Evolutionary conservation across 2,797 vertebrate species (phyloP).

Genomic region (Discoglossus pictus): DNA sequence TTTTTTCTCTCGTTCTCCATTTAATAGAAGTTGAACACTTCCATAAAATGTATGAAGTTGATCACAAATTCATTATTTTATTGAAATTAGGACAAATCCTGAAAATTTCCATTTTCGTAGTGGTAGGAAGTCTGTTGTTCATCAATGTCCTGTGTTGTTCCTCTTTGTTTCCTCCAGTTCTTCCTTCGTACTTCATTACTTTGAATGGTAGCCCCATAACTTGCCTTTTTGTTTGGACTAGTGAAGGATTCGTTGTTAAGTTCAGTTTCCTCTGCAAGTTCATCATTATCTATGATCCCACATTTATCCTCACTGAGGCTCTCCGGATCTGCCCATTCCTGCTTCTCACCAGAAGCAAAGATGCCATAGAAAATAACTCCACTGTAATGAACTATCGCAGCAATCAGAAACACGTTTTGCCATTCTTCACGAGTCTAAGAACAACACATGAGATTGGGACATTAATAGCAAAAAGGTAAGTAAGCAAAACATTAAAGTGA

Average conservation of each 20-base stretch:
- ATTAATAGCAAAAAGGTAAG: too few species aligned
- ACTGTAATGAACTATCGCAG: conserved; percentile 92
- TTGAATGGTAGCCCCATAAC: conserved; percentile 85
- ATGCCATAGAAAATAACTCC: conserved; percentile 95
- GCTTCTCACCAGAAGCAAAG: conserved; percentile 97
- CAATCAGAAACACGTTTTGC: conserved; percentile 96
- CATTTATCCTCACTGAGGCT: conserved; percentile 88
- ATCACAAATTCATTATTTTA: too few species aligned
- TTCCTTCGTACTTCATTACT: conserved; percentile 70
- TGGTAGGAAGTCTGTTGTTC: conserved; percentile 74
- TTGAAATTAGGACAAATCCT: conserved; percentile 74
- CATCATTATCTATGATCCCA: conserved; percentile 90
- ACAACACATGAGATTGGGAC: too few species aligned
- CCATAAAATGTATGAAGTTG: too few species aligned
- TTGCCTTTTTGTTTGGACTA: conserved; percentile 72
- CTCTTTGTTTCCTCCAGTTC: conserved; percentile 78
- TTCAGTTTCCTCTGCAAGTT: conserved; percentile 90
- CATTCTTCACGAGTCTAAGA: conserved; percentile 93
- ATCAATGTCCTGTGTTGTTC: conserved; percentile 67
- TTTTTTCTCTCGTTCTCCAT: too few species aligned
- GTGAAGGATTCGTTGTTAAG: conserved; percentile 74
- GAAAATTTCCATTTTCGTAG: conserved; percentile 79
- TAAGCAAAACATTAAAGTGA: not conserved
- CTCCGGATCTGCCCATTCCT: conserved; percentile 95
- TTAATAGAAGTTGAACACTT: too few species aligned